Percentiles rank a stretch among this genome's conserved stretches.
phyloP scores from a whole-genome alignment of 2,888 invertebrate species.

The Calliscelio sp. region DNA sequence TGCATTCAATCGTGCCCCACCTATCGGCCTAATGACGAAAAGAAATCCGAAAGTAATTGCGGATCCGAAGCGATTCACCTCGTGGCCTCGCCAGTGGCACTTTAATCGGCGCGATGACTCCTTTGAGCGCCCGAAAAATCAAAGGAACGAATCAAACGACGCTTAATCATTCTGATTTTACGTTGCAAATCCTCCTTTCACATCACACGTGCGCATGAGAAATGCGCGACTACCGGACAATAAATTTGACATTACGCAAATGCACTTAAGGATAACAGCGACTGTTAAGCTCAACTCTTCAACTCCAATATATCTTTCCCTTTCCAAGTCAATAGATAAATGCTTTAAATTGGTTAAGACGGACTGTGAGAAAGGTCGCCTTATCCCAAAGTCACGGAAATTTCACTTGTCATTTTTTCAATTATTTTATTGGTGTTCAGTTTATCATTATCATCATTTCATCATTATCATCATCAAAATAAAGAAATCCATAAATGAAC shows the following conservation, averaged over 20 bases:
- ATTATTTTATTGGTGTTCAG: too few species aligned
- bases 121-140: constrained; percentile 65
- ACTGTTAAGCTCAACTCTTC: not conserved
- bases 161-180: constrained; percentile 66
- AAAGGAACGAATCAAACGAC: constrained; percentile 59
- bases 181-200: constrained; percentile 56
- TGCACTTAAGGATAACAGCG: constrained; percentile 14
- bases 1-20: constrained; percentile 65
- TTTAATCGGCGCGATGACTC: constrained; percentile 63
- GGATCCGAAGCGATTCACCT: constrained; percentile 66
- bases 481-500: too few species aligned
- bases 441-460: too few species aligned
- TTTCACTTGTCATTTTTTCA: too few species aligned
- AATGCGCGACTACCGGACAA: constrained; percentile 54
- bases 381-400: too few species aligned
- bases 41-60: constrained; percentile 80
- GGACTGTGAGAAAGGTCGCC: too few species aligned
- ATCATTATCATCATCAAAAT: too few species aligned
- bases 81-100: constrained; percentile 68
- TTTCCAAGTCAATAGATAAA: constrained; percentile 9
- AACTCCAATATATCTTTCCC: not conserved
- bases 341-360: not conserved
- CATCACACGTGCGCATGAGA: constrained; percentile 59
- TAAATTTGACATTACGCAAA: constrained; percentile 52
- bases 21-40: constrained; percentile 77